Conservation (phyloP, 2,113 vertebrate species). For the Acrocephalus kingi region DNA sequence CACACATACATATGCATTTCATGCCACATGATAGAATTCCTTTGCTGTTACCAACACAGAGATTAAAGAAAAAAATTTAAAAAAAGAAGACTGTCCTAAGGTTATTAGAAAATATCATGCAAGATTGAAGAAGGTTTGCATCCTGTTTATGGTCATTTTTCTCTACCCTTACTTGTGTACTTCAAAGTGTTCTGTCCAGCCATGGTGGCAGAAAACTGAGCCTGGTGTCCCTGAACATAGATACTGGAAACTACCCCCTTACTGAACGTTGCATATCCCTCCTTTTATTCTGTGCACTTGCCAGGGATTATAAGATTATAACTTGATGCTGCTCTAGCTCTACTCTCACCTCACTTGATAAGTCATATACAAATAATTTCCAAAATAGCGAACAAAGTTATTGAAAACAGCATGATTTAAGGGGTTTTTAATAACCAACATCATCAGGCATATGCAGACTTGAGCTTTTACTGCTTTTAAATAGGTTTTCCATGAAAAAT, state of each 20-base stretch:
- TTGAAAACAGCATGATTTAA: background rate
- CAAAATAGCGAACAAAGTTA: background rate
- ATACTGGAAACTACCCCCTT: background rate
- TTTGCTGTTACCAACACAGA: background rate
- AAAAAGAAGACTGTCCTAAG: background rate
- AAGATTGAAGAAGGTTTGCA: background rate
- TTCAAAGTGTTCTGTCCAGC: background rate
- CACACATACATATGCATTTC: background rate
- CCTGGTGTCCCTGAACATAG: background rate
- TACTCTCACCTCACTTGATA: background rate
- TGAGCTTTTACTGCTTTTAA: background rate
- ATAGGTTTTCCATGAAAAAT: background rate
- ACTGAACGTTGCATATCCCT: background rate
- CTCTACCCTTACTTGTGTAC: background rate
- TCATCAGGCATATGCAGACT: background rate
- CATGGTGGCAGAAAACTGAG: background rate
- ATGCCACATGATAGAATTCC: background rate
- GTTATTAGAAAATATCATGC: background rate
- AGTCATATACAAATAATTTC: background rate
- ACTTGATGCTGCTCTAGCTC: background rate
- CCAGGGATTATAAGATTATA: background rate
- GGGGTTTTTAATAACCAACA: background rate
- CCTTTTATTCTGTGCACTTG: background rate
- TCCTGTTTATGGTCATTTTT: background rate
- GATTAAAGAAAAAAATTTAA: background rate